Evolutionary conservation across 2,113 vertebrate species (phyloP).

Genomic region (Electrona antarctica): DNA sequence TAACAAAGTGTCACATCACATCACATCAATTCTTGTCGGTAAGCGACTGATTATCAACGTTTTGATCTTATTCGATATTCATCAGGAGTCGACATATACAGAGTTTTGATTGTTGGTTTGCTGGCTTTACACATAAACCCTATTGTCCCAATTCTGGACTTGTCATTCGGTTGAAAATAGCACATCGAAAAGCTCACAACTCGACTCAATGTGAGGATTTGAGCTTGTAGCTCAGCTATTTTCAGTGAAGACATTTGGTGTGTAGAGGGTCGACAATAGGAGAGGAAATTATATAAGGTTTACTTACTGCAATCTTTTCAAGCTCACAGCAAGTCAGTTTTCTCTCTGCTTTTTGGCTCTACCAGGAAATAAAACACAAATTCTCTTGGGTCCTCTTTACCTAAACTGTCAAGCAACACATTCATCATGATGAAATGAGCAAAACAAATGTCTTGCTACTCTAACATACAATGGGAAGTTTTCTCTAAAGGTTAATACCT

Average conservation of each 20-base stretch:
- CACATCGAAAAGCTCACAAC: background rate
- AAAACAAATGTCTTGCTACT: conserved; percentile 47
- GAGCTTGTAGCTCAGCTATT: background rate
- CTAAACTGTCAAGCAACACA: conserved; percentile 42
- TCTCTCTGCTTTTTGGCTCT: conserved; percentile 5
- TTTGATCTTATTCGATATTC: too few relatives aligned
- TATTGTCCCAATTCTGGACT: too few relatives aligned
- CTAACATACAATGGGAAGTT: conserved; percentile 25
- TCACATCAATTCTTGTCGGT: too few relatives aligned
- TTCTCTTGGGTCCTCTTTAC: conserved; percentile 31
- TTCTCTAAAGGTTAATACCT: conserved; percentile 48
- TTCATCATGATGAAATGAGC: conserved; percentile 47
- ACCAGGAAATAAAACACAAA: conserved; percentile 14
- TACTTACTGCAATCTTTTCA: conserved; percentile 11
- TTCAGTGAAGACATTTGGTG: background rate
- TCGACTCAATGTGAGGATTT: conserved; percentile 8
- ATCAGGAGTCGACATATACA: too few relatives aligned
- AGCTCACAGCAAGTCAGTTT: conserved; percentile 3
- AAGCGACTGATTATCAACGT: too few relatives aligned
- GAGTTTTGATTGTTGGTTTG: too few relatives aligned
- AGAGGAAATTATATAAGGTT: background rate
- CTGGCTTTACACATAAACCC: too few relatives aligned
- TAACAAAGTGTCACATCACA: too few relatives aligned
- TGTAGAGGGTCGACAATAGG: too few relatives aligned
- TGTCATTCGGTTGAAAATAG: too few relatives aligned